A percentile compares a stretch with the other conserved stretches of the same genome.
Evolutionary conservation across 2,888 invertebrate genomes (phyloP).

Genomic region (Brachyptera risi): DNA sequence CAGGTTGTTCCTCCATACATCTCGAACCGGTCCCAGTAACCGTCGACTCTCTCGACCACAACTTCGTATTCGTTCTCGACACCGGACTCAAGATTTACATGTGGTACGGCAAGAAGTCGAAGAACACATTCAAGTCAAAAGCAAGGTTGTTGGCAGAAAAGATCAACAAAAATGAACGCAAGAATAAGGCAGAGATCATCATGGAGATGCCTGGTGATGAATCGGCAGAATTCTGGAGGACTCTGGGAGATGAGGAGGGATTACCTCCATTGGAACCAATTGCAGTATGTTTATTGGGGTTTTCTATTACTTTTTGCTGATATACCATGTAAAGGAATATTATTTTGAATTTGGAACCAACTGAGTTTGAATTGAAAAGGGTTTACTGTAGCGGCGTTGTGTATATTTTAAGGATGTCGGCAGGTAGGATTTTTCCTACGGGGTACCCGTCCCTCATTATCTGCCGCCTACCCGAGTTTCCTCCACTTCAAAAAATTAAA

Average conservation of each 20-base stretch:
- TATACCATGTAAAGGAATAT: no score
- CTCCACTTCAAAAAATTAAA: no score
- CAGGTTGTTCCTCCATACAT: constrained; percentile 76
- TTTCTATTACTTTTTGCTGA: no score
- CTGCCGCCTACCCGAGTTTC: no score
- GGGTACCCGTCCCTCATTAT: no score
- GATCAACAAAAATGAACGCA: constrained; percentile 97
- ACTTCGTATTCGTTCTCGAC: constrained; percentile 90
- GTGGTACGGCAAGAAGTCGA: constrained; percentile 81
- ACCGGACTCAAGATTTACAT: constrained; percentile 79
- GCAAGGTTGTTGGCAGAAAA: constrained; percentile 89
- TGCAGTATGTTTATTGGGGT: constrained; percentile 44
- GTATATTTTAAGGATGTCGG: no score
- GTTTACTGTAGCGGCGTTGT: no score
- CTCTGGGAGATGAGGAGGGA: constrained; percentile 58
- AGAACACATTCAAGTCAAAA: constrained; percentile 85
- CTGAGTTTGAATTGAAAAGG: no score
- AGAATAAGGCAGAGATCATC: constrained; percentile 87
- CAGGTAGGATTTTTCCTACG: no score
- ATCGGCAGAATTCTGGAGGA: constrained; percentile 77
- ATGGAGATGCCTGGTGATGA: constrained; percentile 81
- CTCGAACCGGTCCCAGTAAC: constrained; percentile 79
- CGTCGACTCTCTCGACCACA: constrained; percentile 75
- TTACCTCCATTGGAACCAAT: constrained; percentile 48
- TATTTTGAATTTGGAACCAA: no score